A percentile compares a stretch with the other conserved stretches of the same genome.
Evolutionary conservation across 2,797 vertebrate species (phyloP).

Genomic region (Typhlichthys eigenmanni): DNA sequence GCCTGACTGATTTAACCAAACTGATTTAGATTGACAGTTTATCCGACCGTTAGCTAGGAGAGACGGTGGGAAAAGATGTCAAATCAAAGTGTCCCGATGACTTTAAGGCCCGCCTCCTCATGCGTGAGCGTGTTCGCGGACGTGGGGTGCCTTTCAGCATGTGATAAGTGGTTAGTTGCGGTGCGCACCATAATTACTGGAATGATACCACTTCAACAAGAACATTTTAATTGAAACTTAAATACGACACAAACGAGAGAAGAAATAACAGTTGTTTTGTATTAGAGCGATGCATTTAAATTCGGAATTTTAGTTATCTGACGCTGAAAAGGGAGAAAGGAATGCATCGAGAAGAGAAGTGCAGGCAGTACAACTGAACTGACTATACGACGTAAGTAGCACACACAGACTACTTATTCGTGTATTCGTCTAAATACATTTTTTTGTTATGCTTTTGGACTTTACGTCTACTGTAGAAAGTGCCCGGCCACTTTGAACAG

Average conservation of each 20-base stretch:
- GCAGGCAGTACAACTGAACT: slow-evolving; percentile 21
- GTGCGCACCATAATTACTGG: neutral
- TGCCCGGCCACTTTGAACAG: too few relatives aligned
- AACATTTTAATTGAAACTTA: neutral
- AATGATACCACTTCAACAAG: neutral
- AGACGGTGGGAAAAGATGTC: neutral
- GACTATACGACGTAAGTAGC: slow-evolving; percentile 28
- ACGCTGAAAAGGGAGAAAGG: slow-evolving; percentile 12
- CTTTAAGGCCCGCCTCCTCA: neutral
- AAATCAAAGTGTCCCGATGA: slow-evolving; percentile 1
- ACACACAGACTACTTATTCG: too few relatives aligned
- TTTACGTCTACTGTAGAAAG: slow-evolving; percentile 13
- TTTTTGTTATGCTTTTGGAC: slow-evolving; percentile 22
- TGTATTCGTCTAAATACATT: slow-evolving; percentile 4
- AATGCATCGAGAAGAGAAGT: slow-evolving; percentile 25
- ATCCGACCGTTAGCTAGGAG: slow-evolving; percentile 1
- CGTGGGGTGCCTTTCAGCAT: neutral
- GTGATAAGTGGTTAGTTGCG: slow-evolving; percentile 2
- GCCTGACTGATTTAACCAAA: too few relatives aligned
- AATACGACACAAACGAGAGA: neutral
- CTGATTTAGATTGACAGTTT: neutral
- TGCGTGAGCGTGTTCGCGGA: neutral
- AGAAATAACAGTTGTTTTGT: neutral
- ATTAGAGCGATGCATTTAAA: too few relatives aligned
- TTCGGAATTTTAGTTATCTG: too few relatives aligned